Base-by-base conservation (phyloP, 2,797 vertebrate genomes). In the Leptodactylus fallax region DNA sequence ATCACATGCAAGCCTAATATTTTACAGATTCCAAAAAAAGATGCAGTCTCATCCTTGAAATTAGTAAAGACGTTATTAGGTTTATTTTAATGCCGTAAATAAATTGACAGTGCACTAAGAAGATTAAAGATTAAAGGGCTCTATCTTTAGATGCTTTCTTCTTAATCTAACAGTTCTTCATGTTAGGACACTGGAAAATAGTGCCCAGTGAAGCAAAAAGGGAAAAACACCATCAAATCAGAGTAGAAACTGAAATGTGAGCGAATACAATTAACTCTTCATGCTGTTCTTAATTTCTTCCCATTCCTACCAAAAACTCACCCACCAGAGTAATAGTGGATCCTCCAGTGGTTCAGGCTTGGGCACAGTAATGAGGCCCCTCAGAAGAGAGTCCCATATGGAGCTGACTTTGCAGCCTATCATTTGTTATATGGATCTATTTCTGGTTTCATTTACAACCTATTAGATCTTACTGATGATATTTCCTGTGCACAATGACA, bases 121-220 rank as follows among this genome's bases (percentile, higher is more conserved):
- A 91, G 87, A 45, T 71, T 91, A 90, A 53, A 91, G 83, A 85
- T 91, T 91, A 91, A 90, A 53, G 85, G 61, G 27, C 7, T 71
- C 10, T 86, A 55, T 90, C 80, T 91, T 90, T 77, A 89, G 90
- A 90, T 83, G 63, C 82, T 91, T 90, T 87, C 60, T 87, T 92
- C 89, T 87, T 25, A 1, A 45, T 80, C 71, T 85, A 69, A 81
- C n/a, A 80, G 84, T 90, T 88, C 23, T 82, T 88, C 78, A 92
- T 91, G 79, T 71, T 69, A 67, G 79, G 80, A 83, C 49, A 51
- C 21, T 27, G 60, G 10, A 79, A 67, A 79, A 23, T 19, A 47
- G 9, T 6, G 47, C 74, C 25, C 45, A 49, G 14, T 77, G 21
- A 14, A 56, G 9, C 10, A 69, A 49, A 71, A 83, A 71, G 63